Evolutionary conservation across 2,797 vertebrate genomes (phyloP), one percentile per base, ranked within the genome.

Genomic region (Silurus aristotelis): DNA sequence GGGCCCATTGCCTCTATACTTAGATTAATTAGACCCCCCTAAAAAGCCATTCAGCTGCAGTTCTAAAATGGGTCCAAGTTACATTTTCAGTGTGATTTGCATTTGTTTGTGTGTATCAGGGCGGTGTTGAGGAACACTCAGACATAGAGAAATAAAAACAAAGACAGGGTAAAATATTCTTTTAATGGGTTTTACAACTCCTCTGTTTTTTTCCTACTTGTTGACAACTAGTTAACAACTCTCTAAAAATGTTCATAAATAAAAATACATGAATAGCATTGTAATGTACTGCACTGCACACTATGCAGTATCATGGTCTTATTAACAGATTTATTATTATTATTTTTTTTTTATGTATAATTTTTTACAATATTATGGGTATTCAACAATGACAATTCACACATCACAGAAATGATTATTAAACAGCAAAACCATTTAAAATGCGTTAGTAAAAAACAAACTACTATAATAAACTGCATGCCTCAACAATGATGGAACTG

Each of bases 1-100:
- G 93, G 95, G 94, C 94, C 95, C 92, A 95, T 96, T 97, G 95
- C 95, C 92, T 95, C 95, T 90, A 93, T 95, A 96, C 96, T 97
- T 96, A 96, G 95, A 96, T 97, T 97, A 97, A 97, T 96, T 97
- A 97, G 96, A 93, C 94, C 91, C 92, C 31, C 70, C 58, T 97
- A 96, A 95, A 96, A 96, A 95, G 92, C 95, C 94, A 96, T 97
- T 97, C 95, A 97, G 93, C 38, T 55, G 80, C 55, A 75, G 90
- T 93, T 93, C 94, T 97, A 92, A 91, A 97, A 94, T 91, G 89
- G 92, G 95, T 96, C 95, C 95, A 90, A 91, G 93, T 93, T 93
- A 93, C 95, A 95, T 96, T 97, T 96, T 96, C 93, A 87, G 90
- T 95, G 91, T 91, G 94, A 97, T 97, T 97, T 97, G 96, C 97